Percentiles rank a stretch among this genome's conserved stretches.
Conservation (phyloP, 1,140 invertebrate species). For the Acromyrmex charruanus region DNA sequence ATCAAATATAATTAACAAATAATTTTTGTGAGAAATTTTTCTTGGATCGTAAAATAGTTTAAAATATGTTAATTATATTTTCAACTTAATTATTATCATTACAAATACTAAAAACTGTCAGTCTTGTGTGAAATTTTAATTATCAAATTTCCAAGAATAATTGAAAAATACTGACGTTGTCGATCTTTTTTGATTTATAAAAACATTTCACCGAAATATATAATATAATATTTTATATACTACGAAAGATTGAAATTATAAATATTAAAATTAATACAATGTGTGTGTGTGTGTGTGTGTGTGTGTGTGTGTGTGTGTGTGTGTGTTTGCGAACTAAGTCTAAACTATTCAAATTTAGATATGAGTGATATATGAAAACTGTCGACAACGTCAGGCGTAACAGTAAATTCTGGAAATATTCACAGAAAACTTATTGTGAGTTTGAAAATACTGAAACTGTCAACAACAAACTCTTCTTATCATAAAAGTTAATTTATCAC, state of each 20-base stretch:
- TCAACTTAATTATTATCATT: background rate
- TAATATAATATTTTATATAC: background rate
- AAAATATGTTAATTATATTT: background rate
- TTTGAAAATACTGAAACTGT: background rate
- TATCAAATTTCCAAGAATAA: background rate
- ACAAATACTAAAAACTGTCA: background rate
- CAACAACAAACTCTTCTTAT: background rate
- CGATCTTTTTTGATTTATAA: background rate
- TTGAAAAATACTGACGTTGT: background rate
- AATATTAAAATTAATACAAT: slow-evolving; percentile 11
- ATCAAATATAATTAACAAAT: background rate
- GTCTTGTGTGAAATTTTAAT: background rate
- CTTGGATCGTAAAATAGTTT: background rate
- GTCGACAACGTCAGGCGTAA: background rate
- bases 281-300: too few relatives aligned
- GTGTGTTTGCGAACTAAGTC: background rate
- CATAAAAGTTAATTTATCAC: background rate
- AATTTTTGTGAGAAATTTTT: background rate
- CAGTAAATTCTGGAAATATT: background rate
- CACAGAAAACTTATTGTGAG: background rate
- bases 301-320: too few relatives aligned
- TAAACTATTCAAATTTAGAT: background rate
- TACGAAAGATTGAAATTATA: background rate
- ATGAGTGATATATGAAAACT: background rate
- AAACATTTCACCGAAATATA: background rate